Conservation (phyloP, 64 coral and sea anemone genomes). For the Actinia tenebrosa region DNA sequence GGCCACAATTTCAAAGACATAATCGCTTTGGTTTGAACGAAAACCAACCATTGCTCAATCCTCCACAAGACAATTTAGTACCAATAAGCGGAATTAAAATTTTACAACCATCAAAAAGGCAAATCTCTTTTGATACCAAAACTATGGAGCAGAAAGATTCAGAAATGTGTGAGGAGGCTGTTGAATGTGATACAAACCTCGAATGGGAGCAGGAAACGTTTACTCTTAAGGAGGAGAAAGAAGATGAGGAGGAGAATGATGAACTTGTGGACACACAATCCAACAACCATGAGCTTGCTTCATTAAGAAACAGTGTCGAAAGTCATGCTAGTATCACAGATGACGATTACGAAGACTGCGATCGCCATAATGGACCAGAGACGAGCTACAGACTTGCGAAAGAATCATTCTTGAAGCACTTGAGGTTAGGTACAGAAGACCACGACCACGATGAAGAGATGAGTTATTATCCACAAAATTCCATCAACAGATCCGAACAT, state of each 20-base stretch:
- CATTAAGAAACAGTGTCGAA: neutral
- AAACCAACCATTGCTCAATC: neutral
- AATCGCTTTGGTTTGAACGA: neutral
- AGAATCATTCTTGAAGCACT: constrained; percentile 24
- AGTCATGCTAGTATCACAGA: neutral
- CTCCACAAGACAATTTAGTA: neutral
- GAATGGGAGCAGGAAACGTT: constrained; percentile 73
- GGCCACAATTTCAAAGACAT: neutral
- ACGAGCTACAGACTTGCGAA: constrained; percentile 13
- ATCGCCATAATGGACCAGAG: neutral
- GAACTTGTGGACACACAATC: neutral
- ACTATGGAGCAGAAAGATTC: neutral
- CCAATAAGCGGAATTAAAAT: neutral
- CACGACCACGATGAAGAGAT: neutral
- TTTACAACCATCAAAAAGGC: neutral
- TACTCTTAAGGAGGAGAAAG: constrained; percentile 32
- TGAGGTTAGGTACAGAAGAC: neutral
- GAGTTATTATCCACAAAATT: neutral
- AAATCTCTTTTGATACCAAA: neutral
- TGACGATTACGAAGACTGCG: neutral
- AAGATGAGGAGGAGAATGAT: neutral
- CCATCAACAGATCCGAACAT: neutral
- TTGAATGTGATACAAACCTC: constrained; percentile 16
- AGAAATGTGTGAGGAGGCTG: neutral
- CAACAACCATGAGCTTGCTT: neutral